A percentile compares a stretch with the other conserved stretches of the same genome.
Evolutionary conservation across 2,797 vertebrate genomes (phyloP).

Genomic region (Cryptoblepharus egeriae): DNA sequence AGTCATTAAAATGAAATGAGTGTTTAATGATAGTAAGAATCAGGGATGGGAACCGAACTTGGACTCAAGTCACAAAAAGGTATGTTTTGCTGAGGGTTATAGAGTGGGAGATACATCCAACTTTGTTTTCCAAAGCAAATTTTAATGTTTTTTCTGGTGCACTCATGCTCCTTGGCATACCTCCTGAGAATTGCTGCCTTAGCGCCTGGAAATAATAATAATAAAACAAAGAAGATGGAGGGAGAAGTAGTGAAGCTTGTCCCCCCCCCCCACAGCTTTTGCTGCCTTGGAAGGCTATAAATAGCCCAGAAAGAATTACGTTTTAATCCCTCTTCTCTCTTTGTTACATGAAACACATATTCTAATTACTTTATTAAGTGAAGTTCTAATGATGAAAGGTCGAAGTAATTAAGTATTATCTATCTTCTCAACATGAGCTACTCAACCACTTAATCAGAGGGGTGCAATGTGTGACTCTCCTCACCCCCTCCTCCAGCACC

Average conservation of each 20-base stretch:
- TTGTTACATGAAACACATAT: constrained; percentile 46
- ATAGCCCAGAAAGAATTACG: constrained; percentile 34
- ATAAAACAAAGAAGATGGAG: background rate
- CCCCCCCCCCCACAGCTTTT: constrained; percentile 12
- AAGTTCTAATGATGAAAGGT: constrained; percentile 54
- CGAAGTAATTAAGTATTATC: constrained; percentile 60
- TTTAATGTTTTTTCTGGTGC: background rate
- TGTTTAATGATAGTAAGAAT: too few species aligned
- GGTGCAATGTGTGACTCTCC: constrained; percentile 10
- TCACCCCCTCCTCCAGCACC: background rate
- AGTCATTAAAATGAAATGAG: too few species aligned
- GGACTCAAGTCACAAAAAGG: too few species aligned
- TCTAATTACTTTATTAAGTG: constrained; percentile 58
- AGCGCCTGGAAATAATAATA: background rate
- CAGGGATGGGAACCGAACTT: too few species aligned
- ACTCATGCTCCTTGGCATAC: too few species aligned
- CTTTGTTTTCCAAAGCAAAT: too few species aligned
- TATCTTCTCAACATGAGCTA: constrained; percentile 29
- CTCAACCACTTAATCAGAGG: background rate
- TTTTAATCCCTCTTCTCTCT: constrained; percentile 31
- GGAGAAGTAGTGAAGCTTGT: constrained; percentile 38
- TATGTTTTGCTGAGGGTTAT: too few species aligned
- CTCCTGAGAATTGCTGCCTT: background rate
- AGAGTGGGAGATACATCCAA: background rate
- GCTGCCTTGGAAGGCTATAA: constrained; percentile 25